phyloP scores from a whole-genome alignment of 2,797 vertebrate genomes.

The Vireo griseus region DNA sequence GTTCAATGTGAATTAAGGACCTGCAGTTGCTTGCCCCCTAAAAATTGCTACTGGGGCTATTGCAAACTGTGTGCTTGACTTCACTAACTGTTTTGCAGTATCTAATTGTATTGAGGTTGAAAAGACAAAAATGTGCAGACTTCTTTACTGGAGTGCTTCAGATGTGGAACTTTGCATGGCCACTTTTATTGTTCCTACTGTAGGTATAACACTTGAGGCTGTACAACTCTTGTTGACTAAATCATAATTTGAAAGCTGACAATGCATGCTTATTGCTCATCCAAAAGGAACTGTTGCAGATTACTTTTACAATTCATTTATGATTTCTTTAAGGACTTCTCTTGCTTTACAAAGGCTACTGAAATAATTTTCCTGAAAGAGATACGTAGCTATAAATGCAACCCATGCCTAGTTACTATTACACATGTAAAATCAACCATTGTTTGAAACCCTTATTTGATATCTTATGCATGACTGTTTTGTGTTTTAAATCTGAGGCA shows the following conservation, averaged over 20 bases:
- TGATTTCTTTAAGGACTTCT: slow-evolving; percentile 15
- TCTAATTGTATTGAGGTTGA: not conserved
- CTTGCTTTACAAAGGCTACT: not conserved
- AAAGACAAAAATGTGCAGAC: slow-evolving; percentile 5
- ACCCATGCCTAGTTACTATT: not conserved
- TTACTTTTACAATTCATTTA: not conserved
- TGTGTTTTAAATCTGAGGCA: slow-evolving; percentile 15
- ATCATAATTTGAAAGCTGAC: slow-evolving; percentile 9
- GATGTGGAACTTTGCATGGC: not conserved
- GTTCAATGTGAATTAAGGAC: not conserved
- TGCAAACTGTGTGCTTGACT: slow-evolving; percentile 16
- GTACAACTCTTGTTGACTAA: not conserved
- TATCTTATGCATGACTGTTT: not conserved
- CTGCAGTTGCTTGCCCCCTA: slow-evolving; percentile 14
- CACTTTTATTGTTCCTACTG: not conserved
- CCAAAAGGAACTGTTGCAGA: slow-evolving; percentile 9
- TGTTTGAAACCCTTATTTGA: slow-evolving; percentile 1
- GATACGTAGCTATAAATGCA: not conserved
- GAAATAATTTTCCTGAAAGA: not conserved
- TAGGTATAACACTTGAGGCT: not conserved
- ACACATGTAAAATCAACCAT: slow-evolving; percentile 30
- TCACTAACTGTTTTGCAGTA: slow-evolving; percentile 37
- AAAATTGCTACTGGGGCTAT: slow-evolving; percentile 26
- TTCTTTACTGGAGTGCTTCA: not conserved
- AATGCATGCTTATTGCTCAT: slow-evolving; percentile 12